These are phyloP conservation scores for Rotaria magnacalcarata DNA, from an alignment of 2,888 invertebrate genomes.

Conservation along the genomic window DNA sequence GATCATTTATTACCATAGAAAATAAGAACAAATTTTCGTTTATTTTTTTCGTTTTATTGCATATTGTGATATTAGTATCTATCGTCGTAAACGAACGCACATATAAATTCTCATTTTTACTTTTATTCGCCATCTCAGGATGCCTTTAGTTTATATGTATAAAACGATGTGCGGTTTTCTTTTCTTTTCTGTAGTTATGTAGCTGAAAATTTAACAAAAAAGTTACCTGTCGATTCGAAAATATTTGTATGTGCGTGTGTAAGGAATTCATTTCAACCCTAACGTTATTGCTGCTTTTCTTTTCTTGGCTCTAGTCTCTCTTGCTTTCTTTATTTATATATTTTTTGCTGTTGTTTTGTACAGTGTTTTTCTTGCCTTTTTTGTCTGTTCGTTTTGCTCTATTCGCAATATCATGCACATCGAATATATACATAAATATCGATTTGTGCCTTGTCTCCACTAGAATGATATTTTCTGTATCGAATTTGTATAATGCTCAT, in stretches of 20 bases:
- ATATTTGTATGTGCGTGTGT: not conserved
- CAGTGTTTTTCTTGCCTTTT: not conserved
- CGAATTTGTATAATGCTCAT: conserved; percentile 25
- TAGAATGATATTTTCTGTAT: conserved; percentile 35
- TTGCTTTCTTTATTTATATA: not conserved
- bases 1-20: conserved; percentile 29
- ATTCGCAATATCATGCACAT: not conserved
- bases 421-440: not conserved
- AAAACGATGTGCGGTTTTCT: not conserved
- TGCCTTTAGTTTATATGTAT: not conserved
- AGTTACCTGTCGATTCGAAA: not conserved
- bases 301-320: not conserved
- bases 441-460: conserved; percentile 1
- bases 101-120: not conserved
- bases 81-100: not conserved
- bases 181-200: not conserved
- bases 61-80: conserved; percentile 22
- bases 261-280: not conserved
- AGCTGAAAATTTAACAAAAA: not conserved
- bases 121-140: not conserved
- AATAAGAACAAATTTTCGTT: not conserved
- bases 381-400: not conserved
- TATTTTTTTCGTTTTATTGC: not conserved
- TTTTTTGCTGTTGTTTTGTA: conserved; percentile 20
- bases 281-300: not conserved